Conservation (phyloP, 2,797 vertebrate species). For the Xiphorhynchus erythropygius region DNA sequence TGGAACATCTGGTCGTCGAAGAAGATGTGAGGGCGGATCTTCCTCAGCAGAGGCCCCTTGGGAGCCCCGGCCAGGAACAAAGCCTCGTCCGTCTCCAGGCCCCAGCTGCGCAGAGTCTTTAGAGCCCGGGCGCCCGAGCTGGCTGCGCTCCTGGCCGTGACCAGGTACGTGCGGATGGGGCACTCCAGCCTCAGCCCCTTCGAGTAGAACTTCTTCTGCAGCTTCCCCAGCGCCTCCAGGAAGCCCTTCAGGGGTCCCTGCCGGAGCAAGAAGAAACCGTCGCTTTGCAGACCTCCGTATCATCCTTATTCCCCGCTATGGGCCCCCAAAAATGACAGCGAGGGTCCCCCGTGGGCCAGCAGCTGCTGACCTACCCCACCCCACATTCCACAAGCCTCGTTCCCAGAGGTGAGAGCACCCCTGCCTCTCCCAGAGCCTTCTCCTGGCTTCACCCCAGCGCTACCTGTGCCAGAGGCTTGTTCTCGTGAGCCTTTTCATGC, state of each 20-base stretch:
- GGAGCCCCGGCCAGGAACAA: constrained; percentile 93
- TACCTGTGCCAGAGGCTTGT: constrained; percentile 92
- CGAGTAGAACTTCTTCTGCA: constrained; percentile 96
- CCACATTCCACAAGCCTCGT: fast-evolving
- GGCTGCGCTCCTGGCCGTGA: constrained; percentile 93
- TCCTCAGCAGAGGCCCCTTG: constrained; percentile 93
- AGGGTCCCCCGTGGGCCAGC: neutral
- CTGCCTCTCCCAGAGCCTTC: neutral
- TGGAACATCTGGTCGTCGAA: constrained; percentile 99
- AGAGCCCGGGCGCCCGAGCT: constrained; percentile 95
- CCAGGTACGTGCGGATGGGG: constrained; percentile 94
- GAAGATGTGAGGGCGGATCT: constrained; percentile 96
- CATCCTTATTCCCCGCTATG: too few species aligned
- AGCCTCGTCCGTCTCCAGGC: constrained; percentile 94
- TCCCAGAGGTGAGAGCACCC: neutral
- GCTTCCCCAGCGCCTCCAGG: constrained; percentile 90
- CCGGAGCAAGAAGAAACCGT: neutral
- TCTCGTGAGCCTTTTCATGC: constrained; percentile 90
- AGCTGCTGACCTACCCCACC: neutral
- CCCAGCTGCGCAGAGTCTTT: constrained; percentile 96
- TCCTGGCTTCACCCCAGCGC: neutral
- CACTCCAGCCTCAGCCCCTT: constrained; percentile 92
- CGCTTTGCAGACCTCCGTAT: fast-evolving
- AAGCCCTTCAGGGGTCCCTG: constrained; percentile 96
- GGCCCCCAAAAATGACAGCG: fast-evolving